A percentile compares a stretch with the other conserved stretches of the same genome.
These are phyloP conservation scores for Drosophila antonietae DNA, from an alignment of 2,888 invertebrate species.

Conservation along the genomic window DNA sequence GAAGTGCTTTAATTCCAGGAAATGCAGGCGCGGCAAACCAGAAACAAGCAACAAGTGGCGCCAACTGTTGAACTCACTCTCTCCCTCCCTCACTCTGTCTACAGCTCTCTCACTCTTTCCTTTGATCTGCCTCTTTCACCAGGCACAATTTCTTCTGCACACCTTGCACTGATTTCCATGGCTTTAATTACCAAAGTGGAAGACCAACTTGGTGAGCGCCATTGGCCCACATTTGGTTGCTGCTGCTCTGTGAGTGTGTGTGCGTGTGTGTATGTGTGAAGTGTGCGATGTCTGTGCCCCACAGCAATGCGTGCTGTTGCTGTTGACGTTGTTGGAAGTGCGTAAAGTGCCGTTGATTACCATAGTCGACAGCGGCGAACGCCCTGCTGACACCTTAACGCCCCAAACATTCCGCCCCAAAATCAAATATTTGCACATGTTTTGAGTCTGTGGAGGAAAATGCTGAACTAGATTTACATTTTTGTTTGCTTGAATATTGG, in stretches of 20 bases:
- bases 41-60: conserved; percentile 46
- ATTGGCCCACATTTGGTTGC: conserved; percentile 62
- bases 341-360: conserved; percentile 57
- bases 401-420: conserved; percentile 10
- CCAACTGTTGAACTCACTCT: conserved; percentile 34
- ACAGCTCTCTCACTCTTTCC: background rate
- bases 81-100: background rate
- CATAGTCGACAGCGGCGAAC: conserved; percentile 25
- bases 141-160: conserved; percentile 41
- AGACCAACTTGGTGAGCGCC: conserved; percentile 57
- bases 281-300: conserved; percentile 14
- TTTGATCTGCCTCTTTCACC: conserved; percentile 12
- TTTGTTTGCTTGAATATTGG: background rate
- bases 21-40: conserved; percentile 34
- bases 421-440: conserved; percentile 1
- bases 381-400: conserved; percentile 31
- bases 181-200: conserved; percentile 66
- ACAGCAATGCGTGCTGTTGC: conserved; percentile 31
- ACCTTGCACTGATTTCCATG: conserved; percentile 69
- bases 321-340: conserved; percentile 39
- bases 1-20: conserved; percentile 37
- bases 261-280: background rate
- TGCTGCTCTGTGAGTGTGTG: conserved; percentile 10
- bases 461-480: background rate
- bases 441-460: conserved; percentile 3